Evolutionary conservation across 53 echinoderm and acorn worm species (phyloP), one percentile per base, ranked within the genome.

Genomic region (Antedon mediterranea): DNA sequence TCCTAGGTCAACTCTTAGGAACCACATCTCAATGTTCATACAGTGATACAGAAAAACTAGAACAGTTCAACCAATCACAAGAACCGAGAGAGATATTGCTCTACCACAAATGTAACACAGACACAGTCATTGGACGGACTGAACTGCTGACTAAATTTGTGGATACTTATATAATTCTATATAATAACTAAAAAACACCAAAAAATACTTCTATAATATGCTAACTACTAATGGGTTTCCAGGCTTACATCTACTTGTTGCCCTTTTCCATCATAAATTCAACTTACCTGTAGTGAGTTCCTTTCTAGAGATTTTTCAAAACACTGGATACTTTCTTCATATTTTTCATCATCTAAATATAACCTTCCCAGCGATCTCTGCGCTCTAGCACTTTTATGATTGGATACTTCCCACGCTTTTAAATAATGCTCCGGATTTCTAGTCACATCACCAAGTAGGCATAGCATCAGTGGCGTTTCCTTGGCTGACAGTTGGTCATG

Each of bases 371-470:
- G 87, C 3, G 98, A 98, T 27, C 85, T 76, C 88, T 85, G 86
- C 23, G 98, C 98, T 79, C 93, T 78, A 6, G 90, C 82, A 31
- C 84, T 92, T 74, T 81, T 85, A 6, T 98, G 98, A 74, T 86
- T 85, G 0, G 93, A 93, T 28, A 88, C 57, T 85, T 93, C 98
- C 92, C 93, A 98, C 4, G 98, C 98, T 81, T 86, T 90, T 86
- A 93, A 85, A 76, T 90, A 98, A 42, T 90, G 85, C 75, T 92
- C 78, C 76, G 86, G 86, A 71, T 98, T 88, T 27, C 81, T 78
- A 28, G 88, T 98, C 29, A 98, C 88, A 32, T 98, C 98, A 32
- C 98, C 98, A 28, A 98, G 85, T 33, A 98, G 79, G 33, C 98
- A 98, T 88, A 86, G 85, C 86, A 98, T 89, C 31, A 86, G 75